Evolutionary conservation across 2,113 vertebrate species (phyloP).

Genomic region (Notarius quadriscutis): DNA sequence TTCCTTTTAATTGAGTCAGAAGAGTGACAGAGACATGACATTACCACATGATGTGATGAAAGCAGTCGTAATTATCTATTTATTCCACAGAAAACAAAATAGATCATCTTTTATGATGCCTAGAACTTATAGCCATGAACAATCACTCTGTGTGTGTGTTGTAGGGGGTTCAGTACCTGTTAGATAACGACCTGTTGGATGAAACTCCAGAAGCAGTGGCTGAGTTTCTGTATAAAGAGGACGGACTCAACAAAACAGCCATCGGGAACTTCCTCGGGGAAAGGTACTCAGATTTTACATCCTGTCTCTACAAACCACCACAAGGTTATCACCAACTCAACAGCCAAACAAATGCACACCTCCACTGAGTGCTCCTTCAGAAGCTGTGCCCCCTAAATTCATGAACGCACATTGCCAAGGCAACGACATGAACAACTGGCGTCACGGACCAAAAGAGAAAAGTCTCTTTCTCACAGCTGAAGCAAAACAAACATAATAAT

Average conservation of each 20-base stretch:
- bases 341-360: too few species aligned
- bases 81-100: neutral
- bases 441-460: too few species aligned
- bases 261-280: slow-evolving; percentile 90
- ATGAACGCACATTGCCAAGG: too few species aligned
- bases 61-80: neutral
- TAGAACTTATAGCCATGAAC: neutral
- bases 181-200: slow-evolving; percentile 77
- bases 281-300: slow-evolving; percentile 67
- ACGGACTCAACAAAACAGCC: slow-evolving; percentile 91
- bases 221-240: slow-evolving; percentile 89
- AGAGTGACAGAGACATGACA: neutral
- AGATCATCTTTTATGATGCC: neutral
- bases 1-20: neutral
- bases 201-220: slow-evolving; percentile 77
- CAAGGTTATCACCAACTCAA: neutral
- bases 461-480: too few species aligned
- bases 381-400: too few species aligned
- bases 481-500: too few species aligned
- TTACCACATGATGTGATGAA: neutral
- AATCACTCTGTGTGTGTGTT: slow-evolving; percentile 12
- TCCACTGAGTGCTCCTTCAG: too few species aligned
- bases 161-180: slow-evolving; percentile 87
- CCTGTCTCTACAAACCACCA: neutral
- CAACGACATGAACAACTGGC: too few species aligned